Evolutionary conservation across 2,797 vertebrate genomes (phyloP).

Genomic region (Basileuterus tristriatus): DNA sequence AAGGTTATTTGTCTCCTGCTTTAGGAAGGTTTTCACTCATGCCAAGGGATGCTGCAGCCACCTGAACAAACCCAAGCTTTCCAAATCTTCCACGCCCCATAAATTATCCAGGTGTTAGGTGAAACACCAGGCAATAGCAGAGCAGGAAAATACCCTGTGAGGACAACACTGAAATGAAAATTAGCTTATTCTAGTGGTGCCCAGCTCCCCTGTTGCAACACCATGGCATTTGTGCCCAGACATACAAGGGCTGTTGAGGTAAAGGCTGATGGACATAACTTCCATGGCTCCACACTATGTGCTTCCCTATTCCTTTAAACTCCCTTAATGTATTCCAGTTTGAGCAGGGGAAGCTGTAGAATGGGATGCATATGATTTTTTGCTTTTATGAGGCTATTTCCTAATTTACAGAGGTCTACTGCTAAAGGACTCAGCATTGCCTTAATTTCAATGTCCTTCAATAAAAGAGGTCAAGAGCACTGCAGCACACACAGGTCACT

Average conservation of each 20-base stretch:
- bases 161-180: background rate
- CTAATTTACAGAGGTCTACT: background rate
- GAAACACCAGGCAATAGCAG: background rate
- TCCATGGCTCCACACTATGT: background rate
- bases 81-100: background rate
- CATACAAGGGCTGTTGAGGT: background rate
- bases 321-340: background rate
- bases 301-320: background rate
- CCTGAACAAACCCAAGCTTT: background rate
- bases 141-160: background rate
- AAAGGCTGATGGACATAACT: background rate
- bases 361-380: background rate
- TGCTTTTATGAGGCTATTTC: background rate
- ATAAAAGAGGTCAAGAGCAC: background rate
- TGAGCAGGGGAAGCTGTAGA: background rate
- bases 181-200: background rate
- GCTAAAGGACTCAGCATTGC: background rate
- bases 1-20: background rate
- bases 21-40: background rate
- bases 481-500: background rate
- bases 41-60: background rate
- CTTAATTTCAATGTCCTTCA: background rate
- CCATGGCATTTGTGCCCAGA: background rate
- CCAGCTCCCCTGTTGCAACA: background rate
- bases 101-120: background rate